Percentiles rank a stretch among this genome's conserved stretches.
These are phyloP conservation scores for Apotomis capreana DNA, from an alignment of 2,888 invertebrate genomes.

Conservation along the genomic window DNA sequence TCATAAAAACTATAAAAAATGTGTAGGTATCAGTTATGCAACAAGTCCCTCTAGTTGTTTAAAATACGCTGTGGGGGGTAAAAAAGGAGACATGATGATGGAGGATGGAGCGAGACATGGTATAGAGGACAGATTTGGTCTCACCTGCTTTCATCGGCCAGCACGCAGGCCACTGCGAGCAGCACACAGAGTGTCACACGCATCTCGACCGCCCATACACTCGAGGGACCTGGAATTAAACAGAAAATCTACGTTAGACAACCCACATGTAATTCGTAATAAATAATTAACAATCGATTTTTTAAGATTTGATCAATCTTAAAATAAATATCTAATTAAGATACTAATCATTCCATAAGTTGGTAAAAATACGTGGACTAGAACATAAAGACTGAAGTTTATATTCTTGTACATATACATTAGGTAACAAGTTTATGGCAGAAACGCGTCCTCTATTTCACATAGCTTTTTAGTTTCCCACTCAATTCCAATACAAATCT, in stretches of 20 bases:
- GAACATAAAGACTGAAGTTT: conserved; percentile 1
- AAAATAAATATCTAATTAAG: too few species aligned
- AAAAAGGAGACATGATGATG: too few species aligned
- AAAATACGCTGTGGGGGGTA: too few species aligned
- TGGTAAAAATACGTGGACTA: too few species aligned
- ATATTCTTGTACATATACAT: neutral
- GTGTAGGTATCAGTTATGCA: too few species aligned
- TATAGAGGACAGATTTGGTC: neutral
- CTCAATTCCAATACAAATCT: too few species aligned
- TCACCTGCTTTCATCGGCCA: conserved; percentile 68
- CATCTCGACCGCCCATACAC: conserved; percentile 65
- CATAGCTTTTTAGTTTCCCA: neutral
- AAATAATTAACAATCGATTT: too few species aligned
- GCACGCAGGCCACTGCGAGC: conserved; percentile 55
- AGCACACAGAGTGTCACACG: conserved; percentile 60
- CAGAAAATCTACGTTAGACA: neutral
- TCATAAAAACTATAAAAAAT: too few species aligned
- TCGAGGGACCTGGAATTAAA: conserved; percentile 27
- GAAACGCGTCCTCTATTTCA: neutral
- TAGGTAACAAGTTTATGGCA: conserved; percentile 6
- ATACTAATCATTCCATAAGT: too few species aligned
- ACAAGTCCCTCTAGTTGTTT: too few species aligned
- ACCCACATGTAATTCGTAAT: neutral
- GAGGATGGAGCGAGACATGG: too few species aligned
- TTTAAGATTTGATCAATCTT: too few species aligned